phyloP scores from a whole-genome alignment of 2,113 vertebrate genomes.

The Erythrolamprus reginae region DNA sequence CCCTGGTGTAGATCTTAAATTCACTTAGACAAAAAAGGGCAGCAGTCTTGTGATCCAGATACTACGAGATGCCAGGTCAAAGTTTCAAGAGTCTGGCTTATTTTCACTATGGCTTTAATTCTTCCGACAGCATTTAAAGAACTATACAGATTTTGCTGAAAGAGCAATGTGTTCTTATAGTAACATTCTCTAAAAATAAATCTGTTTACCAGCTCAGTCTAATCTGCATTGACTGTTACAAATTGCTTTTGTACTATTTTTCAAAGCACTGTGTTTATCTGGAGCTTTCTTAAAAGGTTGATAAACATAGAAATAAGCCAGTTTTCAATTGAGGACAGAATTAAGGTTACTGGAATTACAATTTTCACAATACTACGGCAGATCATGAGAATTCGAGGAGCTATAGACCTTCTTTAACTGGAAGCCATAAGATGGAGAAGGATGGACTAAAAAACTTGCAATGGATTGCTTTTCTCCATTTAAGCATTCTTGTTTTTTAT shows the following conservation, averaged over 20 bases:
- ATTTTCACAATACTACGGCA: not conserved
- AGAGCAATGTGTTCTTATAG: not conserved
- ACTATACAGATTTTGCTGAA: not conserved
- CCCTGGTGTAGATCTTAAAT: not conserved
- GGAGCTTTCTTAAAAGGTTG: not conserved
- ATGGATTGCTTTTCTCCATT: not conserved
- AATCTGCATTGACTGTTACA: conserved; percentile 13
- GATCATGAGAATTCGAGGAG: not conserved
- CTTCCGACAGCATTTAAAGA: not conserved
- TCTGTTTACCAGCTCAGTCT: conserved; percentile 6
- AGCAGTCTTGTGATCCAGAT: not conserved
- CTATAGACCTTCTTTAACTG: not conserved
- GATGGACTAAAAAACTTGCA: not conserved
- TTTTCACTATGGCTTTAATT: not conserved
- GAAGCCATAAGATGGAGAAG: not conserved
- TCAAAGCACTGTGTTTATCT: conserved; percentile 1
- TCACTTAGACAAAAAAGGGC: not conserved
- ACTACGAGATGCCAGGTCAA: not conserved
- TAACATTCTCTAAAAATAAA: conserved; percentile 1
- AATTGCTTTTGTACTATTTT: conserved; percentile 14
- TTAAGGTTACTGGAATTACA: not conserved
- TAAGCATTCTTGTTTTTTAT: not conserved
- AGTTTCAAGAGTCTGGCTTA: not conserved
- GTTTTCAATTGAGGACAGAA: not conserved
- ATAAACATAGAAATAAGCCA: not conserved